Conservation (phyloP, 2,888 invertebrate genomes). For the Teleogryllus oceanicus region DNA sequence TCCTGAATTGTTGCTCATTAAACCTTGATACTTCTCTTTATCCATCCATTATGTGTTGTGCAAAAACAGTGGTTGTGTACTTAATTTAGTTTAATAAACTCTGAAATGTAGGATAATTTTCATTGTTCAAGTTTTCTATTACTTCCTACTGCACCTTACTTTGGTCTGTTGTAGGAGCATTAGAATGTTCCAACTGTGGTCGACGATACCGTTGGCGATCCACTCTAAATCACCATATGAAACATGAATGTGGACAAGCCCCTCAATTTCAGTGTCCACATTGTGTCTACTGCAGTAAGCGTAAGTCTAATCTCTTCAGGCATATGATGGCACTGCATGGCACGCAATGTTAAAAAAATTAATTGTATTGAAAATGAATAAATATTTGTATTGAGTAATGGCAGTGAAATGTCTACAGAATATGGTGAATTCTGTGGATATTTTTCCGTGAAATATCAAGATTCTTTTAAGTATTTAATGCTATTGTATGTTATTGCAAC, state of each 20-base stretch:
- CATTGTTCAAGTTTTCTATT: too few relatives aligned
- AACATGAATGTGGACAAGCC: conserved; percentile 26
- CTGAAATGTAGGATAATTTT: too few relatives aligned
- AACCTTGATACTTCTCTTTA: background rate
- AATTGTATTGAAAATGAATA: background rate
- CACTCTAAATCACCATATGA: conserved; percentile 23
- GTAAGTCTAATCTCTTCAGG: conserved; percentile 20
- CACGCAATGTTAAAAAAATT: background rate
- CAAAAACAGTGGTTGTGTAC: too few relatives aligned
- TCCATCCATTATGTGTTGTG: background rate
- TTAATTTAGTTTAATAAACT: too few relatives aligned
- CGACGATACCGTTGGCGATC: conserved; percentile 23
- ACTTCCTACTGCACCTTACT: too few relatives aligned
- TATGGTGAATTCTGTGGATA: too few relatives aligned
- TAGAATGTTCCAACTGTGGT: conserved; percentile 25
- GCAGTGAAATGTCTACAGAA: too few relatives aligned
- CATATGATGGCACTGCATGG: conserved; percentile 23
- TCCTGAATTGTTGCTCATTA: too few relatives aligned
- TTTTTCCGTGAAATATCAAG: too few relatives aligned
- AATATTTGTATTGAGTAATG: background rate
- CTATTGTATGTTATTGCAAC: too few relatives aligned
- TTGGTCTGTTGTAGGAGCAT: background rate
- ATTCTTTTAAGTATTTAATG: too few relatives aligned
- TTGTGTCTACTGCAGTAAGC: conserved; percentile 23
- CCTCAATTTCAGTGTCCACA: conserved; percentile 24